Evolutionary conservation across 2,113 vertebrate genomes (phyloP).

Genomic region (Anarhynchus alexandrinus): DNA sequence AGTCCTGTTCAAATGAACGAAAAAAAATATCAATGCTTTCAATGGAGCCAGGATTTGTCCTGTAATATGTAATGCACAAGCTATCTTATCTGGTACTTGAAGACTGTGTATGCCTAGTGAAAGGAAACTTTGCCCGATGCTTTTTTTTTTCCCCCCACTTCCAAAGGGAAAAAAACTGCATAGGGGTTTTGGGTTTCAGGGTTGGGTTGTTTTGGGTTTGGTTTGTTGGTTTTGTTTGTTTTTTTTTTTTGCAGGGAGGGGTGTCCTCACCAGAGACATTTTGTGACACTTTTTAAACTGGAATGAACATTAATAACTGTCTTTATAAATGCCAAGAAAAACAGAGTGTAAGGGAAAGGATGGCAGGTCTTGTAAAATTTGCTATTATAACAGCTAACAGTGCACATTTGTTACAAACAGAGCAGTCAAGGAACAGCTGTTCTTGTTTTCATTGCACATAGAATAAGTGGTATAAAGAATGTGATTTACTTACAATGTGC

Average conservation of each 20-base stretch:
- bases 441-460: conserved; percentile 22
- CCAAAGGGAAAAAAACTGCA: neutral
- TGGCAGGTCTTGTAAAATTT: neutral
- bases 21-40: neutral
- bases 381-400: neutral
- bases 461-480: neutral
- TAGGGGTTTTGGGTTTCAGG: neutral
- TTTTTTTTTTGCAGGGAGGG: no score
- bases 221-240: neutral
- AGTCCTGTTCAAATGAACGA: neutral
- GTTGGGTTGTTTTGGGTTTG: neutral
- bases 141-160: neutral
- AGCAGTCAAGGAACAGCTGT: conserved; percentile 29
- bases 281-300: neutral
- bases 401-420: neutral
- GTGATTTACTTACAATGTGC: conserved; percentile 30
- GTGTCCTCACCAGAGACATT: neutral
- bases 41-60: neutral
- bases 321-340: neutral
- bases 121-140: neutral
- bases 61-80: neutral
- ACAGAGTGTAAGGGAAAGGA: neutral
- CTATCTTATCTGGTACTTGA: neutral
- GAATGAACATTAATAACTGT: neutral
- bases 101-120: neutral